phyloP scores from a whole-genome alignment of 1,140 invertebrate genomes.

The Bicyclus anynana region DNA sequence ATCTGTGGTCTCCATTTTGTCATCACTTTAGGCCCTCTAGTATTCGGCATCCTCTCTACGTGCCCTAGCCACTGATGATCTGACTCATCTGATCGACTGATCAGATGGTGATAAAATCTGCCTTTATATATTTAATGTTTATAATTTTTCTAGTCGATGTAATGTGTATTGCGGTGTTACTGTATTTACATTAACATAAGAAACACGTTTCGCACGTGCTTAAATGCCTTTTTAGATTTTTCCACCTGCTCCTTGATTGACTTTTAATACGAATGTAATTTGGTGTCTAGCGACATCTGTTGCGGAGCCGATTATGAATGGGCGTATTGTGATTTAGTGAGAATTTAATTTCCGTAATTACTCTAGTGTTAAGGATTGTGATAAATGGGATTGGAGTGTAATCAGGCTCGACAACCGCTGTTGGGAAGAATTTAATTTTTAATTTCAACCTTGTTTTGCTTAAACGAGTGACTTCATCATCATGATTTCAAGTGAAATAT shows the following conservation, averaged over 20 bases:
- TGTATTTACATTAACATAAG: no score
- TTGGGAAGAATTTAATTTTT: neutral
- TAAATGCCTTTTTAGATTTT: neutral
- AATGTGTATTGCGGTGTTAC: no score
- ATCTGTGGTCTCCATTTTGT: no score
- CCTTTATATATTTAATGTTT: no score
- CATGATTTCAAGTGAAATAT: no score
- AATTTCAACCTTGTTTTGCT: conserved; percentile 3
- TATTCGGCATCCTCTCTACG: no score
- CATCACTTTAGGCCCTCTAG: no score
- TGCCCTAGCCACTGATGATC: no score
- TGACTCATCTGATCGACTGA: no score
- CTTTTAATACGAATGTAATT: conserved; percentile 34
- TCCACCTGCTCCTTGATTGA: neutral
- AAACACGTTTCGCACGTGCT: neutral
- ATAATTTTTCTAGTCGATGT: no score
- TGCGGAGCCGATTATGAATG: conserved; percentile 11
- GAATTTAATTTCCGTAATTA: conserved; percentile 25
- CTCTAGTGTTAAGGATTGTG: conserved; percentile 13
- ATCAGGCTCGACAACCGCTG: neutral
- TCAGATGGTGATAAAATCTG: no score
- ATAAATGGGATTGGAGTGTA: conserved; percentile 12
- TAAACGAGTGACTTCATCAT: no score
- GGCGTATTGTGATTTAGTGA: conserved; percentile 17
- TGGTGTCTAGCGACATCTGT: conserved; percentile 25